phyloP scores from a whole-genome alignment of 2,888 invertebrate genomes.

The Amphipoea lucens region DNA sequence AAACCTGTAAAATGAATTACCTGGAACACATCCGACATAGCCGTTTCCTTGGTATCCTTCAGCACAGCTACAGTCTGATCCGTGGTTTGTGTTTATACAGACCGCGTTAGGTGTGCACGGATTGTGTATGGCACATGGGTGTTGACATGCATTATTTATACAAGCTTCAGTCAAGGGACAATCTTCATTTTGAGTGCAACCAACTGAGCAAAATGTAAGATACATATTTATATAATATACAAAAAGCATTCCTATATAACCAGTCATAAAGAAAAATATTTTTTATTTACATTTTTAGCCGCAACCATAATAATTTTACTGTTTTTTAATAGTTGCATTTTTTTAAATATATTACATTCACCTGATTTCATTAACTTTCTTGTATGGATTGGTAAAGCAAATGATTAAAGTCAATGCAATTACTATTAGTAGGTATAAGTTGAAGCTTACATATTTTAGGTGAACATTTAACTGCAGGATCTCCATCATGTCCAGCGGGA shows the following conservation, averaged over 20 bases:
- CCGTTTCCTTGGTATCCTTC: constrained; percentile 97
- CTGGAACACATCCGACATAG: constrained; percentile 94
- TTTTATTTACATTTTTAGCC: constrained; percentile 41
- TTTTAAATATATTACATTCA: constrained; percentile 24
- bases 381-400: constrained; percentile 19
- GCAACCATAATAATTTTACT: constrained; percentile 39
- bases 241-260: constrained; percentile 37
- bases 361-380: constrained; percentile 22
- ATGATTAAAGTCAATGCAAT: constrained; percentile 53
- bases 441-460: constrained; percentile 93
- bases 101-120: constrained; percentile 96
- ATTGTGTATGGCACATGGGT: constrained; percentile 95
- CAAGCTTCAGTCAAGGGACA: constrained; percentile 96
- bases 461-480: constrained; percentile 95
- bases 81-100: constrained; percentile 96
- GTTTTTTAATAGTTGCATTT: constrained; percentile 15
- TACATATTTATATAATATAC: constrained; percentile 71
- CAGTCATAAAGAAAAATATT: constrained; percentile 6
- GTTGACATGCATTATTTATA: constrained; percentile 95
- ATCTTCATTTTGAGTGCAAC: constrained; percentile 96
- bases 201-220: constrained; percentile 91
- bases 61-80: constrained; percentile 95
- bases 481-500: constrained; percentile 94
- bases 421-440: constrained; percentile 72
- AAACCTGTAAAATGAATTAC: constrained; percentile 83